A percentile compares a stretch with the other conserved stretches of the same genome.
These are phyloP conservation scores for Anarhynchus alexandrinus DNA, from an alignment of 2,113 vertebrate species.

Conservation along the genomic window DNA sequence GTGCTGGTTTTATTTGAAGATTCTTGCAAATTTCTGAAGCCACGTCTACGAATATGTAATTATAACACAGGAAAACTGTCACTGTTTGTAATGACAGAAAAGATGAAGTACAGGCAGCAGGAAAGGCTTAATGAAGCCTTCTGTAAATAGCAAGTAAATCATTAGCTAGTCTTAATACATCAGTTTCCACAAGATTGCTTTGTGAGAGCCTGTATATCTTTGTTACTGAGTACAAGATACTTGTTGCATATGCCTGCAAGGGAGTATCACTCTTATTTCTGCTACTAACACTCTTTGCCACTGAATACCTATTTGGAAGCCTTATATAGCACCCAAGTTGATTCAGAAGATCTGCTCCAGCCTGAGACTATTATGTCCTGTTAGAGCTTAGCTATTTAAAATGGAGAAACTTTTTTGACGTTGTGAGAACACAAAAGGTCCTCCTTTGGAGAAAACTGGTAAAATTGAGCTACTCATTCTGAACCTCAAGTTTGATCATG, in stretches of 20 bases:
- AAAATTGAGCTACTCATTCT: neutral
- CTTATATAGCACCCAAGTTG: neutral
- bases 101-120: neutral
- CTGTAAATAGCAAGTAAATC: constrained; percentile 29
- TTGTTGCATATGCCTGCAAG: neutral
- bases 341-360: neutral
- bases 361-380: neutral
- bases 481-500: neutral
- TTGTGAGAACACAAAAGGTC: neutral
- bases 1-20: neutral
- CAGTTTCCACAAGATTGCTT: neutral
- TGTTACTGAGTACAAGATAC: neutral
- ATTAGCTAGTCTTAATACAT: neutral
- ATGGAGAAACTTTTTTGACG: neutral
- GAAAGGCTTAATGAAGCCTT: neutral
- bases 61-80: neutral
- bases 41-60: neutral
- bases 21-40: neutral
- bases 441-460: neutral
- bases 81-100: neutral
- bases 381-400: neutral
- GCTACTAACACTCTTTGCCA: neutral
- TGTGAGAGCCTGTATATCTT: neutral
- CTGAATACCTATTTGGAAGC: neutral
- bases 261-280: neutral